Base-by-base conservation (phyloP, 2,888 invertebrate genomes). In the Scotopteryx bipunctaria region DNA sequence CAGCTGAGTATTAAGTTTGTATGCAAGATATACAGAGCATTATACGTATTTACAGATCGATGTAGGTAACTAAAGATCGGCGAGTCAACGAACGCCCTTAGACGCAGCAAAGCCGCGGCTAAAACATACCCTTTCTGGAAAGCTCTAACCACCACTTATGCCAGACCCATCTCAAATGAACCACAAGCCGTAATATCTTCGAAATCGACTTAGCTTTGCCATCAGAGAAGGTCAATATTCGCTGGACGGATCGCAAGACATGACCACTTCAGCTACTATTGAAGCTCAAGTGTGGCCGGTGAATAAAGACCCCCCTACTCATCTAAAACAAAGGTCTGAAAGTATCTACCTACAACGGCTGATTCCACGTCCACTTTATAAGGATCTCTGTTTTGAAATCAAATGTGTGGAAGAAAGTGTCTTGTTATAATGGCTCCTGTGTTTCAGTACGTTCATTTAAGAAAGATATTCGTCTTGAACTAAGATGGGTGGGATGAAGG, bases 191-290 rank as follows among this genome's bases (percentile, higher is more conserved):
- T 60, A 67, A 63, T 47, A 51, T 60, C 65, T 65, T 64, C 64
- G 56, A 79, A 81, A 84, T 83, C 79, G 78, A 74, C 76, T 64
- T 50, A 64, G 41, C 53, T 48, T 40, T 63, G 64, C 68, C 61
- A 61, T 55, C 57, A 60, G 53, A 59, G 68, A 55, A 66, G 83
- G 21, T 73, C 84, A 62, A 45, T 38, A 45, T 69, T 74, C n/a
- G 64, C 63, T 78, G 74, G 86, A 46, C 55, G 57, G 57, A 63
- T 69, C 69, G 69, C 62, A 74, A 79, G 81, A 85, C 85, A 84
- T 76, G 80, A 71, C 83, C 84, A 83, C 85, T 86, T 81, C 77
- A 79, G 68, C 71, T 68, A 70, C 77, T 81, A 80, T 81, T 79
- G 80, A 80, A 70, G 71, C 80, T 78, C 74, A 67, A 76, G 69